Conservation (phyloP, 1,140 invertebrate genomes). For the Glomeris maerens region DNA sequence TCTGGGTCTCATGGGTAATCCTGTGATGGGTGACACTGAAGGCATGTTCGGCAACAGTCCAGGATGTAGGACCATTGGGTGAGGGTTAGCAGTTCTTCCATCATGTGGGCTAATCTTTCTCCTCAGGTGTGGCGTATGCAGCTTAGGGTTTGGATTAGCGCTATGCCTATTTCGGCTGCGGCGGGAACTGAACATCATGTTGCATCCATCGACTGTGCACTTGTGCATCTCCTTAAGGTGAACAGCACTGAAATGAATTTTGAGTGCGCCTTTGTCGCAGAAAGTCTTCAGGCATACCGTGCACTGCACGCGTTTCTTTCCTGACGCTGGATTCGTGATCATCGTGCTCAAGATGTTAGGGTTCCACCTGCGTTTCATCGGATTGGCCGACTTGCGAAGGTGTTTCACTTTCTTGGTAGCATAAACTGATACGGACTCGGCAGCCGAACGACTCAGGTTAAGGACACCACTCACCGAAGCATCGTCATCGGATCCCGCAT, state of each 20-base stretch:
- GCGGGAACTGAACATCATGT: constrained; percentile 97
- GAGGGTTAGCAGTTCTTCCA: constrained; percentile 69
- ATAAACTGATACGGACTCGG: constrained; percentile 21
- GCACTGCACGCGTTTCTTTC: constrained; percentile 94
- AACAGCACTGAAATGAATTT: constrained; percentile 98
- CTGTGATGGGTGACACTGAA: not conserved
- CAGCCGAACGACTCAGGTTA: constrained; percentile 15
- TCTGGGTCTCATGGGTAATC: not conserved
- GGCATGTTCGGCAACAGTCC: constrained; percentile 9
- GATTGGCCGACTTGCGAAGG: constrained; percentile 63
- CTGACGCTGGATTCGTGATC: constrained; percentile 80
- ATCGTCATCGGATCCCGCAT: constrained; percentile 22
- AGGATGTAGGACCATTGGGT: constrained; percentile 48
- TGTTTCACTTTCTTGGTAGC: constrained; percentile 35
- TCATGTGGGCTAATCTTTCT: constrained; percentile 86
- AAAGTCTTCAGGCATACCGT: constrained; percentile 97
- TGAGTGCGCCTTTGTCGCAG: constrained; percentile 98
- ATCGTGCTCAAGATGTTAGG: constrained; percentile 75
- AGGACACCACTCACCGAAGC: constrained; percentile 22
- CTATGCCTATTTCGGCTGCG: constrained; percentile 90
- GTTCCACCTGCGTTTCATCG: constrained; percentile 80
- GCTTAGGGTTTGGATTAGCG: constrained; percentile 95
- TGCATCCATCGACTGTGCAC: constrained; percentile 95
- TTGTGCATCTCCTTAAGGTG: constrained; percentile 98
- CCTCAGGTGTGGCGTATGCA: constrained; percentile 85